phyloP scores from a whole-genome alignment of 2,113 vertebrate species.

The Lota lota region DNA sequence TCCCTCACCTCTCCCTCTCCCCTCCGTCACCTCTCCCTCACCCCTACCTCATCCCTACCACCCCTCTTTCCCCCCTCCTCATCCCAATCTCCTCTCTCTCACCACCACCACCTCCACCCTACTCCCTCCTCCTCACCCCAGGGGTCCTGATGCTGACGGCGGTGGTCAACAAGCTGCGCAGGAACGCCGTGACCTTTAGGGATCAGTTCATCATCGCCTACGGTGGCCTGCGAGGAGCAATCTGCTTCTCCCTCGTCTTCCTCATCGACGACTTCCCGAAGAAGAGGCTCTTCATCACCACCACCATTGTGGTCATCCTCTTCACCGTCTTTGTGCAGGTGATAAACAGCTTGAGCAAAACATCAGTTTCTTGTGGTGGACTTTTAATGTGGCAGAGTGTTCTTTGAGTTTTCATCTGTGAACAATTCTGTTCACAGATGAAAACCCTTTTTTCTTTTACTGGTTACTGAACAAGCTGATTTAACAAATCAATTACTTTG shows the following conservation, averaged over 20 bases:
- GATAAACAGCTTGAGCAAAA: not conserved
- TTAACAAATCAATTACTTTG: no score
- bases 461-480: no score
- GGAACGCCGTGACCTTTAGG: conserved; percentile 76
- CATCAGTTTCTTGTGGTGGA: no score
- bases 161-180: conserved; percentile 77
- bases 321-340: conserved; percentile 85
- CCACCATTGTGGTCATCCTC: conserved; percentile 81
- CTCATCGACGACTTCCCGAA: conserved; percentile 79
- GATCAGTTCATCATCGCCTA: conserved; percentile 85
- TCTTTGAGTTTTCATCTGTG: no score
- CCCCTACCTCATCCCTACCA: no score
- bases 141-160: conserved; percentile 82
- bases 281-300: conserved; percentile 83
- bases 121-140: not conserved
- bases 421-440: no score
- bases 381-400: no score
- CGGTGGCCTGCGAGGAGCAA: conserved; percentile 77
- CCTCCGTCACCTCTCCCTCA: no score
- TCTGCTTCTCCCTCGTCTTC: conserved; percentile 83
- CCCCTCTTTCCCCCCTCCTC: no score
- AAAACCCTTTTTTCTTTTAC: no score
- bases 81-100: no score
- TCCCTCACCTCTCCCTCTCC: no score
- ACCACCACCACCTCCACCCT: not conserved